phyloP scores from a whole-genome alignment of 2,888 invertebrate species.

The Xiphydria camelus region DNA sequence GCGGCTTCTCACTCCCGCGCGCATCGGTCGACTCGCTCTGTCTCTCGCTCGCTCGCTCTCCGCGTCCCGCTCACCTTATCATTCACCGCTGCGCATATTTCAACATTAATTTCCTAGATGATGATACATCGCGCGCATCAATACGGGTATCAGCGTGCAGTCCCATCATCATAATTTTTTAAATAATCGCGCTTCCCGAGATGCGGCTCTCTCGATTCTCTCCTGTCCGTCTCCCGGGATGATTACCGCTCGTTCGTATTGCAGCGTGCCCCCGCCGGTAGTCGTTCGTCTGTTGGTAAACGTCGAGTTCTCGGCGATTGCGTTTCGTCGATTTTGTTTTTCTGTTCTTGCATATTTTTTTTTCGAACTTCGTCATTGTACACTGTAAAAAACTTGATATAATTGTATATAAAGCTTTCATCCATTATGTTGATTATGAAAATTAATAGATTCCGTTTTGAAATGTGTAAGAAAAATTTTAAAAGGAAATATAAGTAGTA shows the following conservation, averaged over 20 bases:
- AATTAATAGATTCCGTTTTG: no score
- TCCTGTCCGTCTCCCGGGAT: slow-evolving; percentile 28
- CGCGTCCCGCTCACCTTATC: slow-evolving; percentile 24
- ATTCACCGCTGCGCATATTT: slow-evolving; percentile 39
- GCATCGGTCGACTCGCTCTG: slow-evolving; percentile 20
- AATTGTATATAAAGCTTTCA: no score
- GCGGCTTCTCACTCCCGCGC: slow-evolving; percentile 16
- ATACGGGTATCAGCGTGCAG: slow-evolving; percentile 36
- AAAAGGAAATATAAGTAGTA: no score
- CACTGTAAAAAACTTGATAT: no score
- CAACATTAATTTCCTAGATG: slow-evolving; percentile 48
- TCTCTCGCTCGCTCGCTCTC: neutral
- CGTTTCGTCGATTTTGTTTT: no score
- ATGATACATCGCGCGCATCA: slow-evolving; percentile 46
- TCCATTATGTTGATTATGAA: no score
- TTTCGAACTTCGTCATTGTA: no score
- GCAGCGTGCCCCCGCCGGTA: slow-evolving; percentile 26
- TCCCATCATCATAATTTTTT: slow-evolving; percentile 36
- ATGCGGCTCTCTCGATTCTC: no score
- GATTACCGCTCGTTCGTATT: slow-evolving; percentile 42
- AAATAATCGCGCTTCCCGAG: slow-evolving; percentile 32
- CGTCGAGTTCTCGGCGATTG: no score
- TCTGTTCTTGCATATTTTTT: no score
- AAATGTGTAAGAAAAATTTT: no score
- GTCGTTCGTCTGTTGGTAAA: slow-evolving; percentile 12